These are phyloP conservation scores for Rapana venosa DNA, from an alignment of 2,888 invertebrate genomes.

Conservation along the genomic window DNA sequence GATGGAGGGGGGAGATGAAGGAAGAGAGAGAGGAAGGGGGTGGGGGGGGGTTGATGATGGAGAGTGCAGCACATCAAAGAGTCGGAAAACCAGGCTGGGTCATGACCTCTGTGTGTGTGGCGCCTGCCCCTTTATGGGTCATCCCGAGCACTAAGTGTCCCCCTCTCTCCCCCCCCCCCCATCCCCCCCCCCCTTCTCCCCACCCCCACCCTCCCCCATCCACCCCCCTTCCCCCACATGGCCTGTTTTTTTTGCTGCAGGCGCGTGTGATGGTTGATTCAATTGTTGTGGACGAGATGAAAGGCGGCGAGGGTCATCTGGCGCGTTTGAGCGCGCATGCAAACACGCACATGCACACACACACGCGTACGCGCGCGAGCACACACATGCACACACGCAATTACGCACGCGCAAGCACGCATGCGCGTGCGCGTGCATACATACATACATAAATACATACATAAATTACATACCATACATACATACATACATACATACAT, in stretches of 20 bases:
- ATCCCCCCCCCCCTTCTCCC: too few relatives aligned
- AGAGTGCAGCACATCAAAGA: not conserved
- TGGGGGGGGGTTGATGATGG: not conserved
- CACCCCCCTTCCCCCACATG: not conserved
- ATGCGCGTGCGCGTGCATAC: not conserved
- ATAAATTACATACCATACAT: not conserved
- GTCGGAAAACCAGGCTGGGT: too few relatives aligned
- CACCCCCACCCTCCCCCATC: not conserved
- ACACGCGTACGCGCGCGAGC: too few relatives aligned
- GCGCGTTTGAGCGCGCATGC: too few relatives aligned
- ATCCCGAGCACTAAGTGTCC: too few relatives aligned
- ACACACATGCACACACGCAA: too few relatives aligned
- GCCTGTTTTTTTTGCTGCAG: not conserved
- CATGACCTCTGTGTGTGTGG: not conserved
- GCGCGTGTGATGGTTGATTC: too few relatives aligned
- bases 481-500: not conserved
- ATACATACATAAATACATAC: not conserved
- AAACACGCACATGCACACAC: too few relatives aligned
- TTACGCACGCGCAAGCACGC: not conserved
- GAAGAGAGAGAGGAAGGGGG: not conserved
- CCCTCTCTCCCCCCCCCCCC: too few relatives aligned
- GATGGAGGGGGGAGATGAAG: not conserved
- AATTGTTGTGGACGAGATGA: too few relatives aligned
- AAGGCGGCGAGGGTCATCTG: too few relatives aligned
- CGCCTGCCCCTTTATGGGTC: not conserved